Evolutionary conservation across 1,140 invertebrate species (phyloP).

Genomic region (Ceratina calcarata): DNA sequence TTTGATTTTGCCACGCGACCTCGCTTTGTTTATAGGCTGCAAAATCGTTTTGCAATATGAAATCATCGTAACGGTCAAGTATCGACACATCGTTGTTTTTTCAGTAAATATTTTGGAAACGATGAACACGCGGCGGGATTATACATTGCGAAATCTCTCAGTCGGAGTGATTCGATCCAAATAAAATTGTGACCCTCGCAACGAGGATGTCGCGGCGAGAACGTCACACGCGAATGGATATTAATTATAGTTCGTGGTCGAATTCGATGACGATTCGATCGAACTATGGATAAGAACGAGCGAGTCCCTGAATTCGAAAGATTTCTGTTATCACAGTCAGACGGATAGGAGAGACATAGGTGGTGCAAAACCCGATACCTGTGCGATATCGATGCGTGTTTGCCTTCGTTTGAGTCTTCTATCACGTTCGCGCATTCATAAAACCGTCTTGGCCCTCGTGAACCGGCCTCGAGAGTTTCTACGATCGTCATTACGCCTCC

Average conservation of each 20-base stretch:
- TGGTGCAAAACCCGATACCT: constrained; percentile 31
- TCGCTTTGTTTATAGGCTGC: constrained; percentile 44
- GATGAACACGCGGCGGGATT: background rate
- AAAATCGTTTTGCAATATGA: constrained; percentile 24
- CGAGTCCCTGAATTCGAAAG: background rate
- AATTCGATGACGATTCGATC: background rate
- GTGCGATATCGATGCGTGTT: constrained; percentile 30
- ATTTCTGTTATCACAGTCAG: background rate
- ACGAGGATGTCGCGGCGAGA: background rate
- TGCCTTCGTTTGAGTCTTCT: constrained; percentile 34
- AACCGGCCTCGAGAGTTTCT: constrained; percentile 68
- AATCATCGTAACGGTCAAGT: background rate
- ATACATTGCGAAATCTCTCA: constrained; percentile 2
- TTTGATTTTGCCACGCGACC: constrained; percentile 49
- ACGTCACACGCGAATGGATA: background rate
- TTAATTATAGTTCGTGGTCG: background rate
- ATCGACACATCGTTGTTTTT: constrained; percentile 21
- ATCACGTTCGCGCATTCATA: constrained; percentile 55
- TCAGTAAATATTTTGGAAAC: constrained; percentile 35
- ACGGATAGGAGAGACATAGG: background rate
- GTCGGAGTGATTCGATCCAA: background rate
- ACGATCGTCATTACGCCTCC: constrained; percentile 70
- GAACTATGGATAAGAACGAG: no score
- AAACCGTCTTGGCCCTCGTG: constrained; percentile 54
- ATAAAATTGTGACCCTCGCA: background rate